These are phyloP conservation scores for Hemicentrotus pulcherrimus DNA, from an alignment of 35 echinoderm and acorn worm species.

Conservation along the genomic window DNA sequence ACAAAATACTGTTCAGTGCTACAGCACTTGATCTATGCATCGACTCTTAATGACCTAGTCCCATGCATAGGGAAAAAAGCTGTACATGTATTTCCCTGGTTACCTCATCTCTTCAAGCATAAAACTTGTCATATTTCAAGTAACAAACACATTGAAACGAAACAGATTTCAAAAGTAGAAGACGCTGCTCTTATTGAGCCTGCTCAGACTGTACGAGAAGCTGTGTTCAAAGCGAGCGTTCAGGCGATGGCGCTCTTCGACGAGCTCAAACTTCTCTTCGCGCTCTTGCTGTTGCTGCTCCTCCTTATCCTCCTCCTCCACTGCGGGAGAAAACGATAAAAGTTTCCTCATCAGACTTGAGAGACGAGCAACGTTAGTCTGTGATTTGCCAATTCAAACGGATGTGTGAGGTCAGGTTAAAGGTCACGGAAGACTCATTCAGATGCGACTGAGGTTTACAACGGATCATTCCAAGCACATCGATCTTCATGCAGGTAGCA, in stretches of 20 bases:
- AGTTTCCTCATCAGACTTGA: background rate
- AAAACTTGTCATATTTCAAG: background rate
- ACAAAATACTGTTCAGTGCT: background rate
- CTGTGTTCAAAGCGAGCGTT: background rate
- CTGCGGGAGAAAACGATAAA: background rate
- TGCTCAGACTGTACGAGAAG: background rate
- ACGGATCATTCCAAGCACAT: constrained; percentile 10
- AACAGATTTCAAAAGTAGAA: background rate
- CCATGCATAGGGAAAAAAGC: background rate
- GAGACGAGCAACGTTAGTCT: background rate
- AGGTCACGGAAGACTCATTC: background rate
- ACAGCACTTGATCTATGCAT: background rate
- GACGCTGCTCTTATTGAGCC: background rate
- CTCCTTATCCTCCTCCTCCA: background rate
- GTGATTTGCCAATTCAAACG: background rate
- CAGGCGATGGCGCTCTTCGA: constrained; percentile 13
- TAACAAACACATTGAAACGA: background rate
- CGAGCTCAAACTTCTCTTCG: constrained; percentile 8
- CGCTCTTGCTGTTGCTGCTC: background rate
- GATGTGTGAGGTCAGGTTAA: background rate
- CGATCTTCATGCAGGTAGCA: background rate
- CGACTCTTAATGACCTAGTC: background rate
- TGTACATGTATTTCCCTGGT: background rate
- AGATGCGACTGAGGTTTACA: background rate
- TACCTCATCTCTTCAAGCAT: background rate